Base-by-base conservation (phyloP, 2,888 invertebrate genomes). In the Chrysotoxum bicinctum region DNA sequence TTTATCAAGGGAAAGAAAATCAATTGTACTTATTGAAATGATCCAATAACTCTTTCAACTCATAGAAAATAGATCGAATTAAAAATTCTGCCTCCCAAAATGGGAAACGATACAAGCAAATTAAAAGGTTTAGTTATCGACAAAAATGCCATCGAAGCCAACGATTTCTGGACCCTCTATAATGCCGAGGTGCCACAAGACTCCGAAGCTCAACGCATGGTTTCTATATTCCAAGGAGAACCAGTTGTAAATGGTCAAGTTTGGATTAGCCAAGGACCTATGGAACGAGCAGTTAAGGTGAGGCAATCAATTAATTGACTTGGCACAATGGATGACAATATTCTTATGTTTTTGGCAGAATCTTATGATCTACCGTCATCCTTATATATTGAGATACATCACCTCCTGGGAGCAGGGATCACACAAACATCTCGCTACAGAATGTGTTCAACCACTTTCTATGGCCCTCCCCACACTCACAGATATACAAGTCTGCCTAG, bases 301-400 rank as follows among this genome's bases (percentile, higher is more conserved):
- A 89, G 92, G 90, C 48, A 23, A 8, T 66, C 8, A n/a, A 1
- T 58, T 16, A 2, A 60, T 19, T 14, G 35, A 3, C 26, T 7
- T 54, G 14, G 9, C 10, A 19, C 23, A n/a, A 26, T 6, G 7
- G 1, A 14, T 4, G 14, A 26, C 16, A 2, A 64, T 26, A 7
- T 26, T 26, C n/a, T n/a, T 26, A 32, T 14, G 7, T 21, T n/a
- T 21, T 32, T n/a, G 3, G 35, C 91, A 98, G 97, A 97, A 96
- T 92, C 93, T 97, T 80, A 95, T 96, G 93, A 94, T 96, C 75
- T 95, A 96, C 91, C 95, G 98, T 0, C 98, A 98, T 92, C 98
- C 98, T 0, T 95, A 95, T 88, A 97, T 98, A 88, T 92, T 98
- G 12, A 95, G 95, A 89, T 98, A 96, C 90, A 93, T 97, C 87